Percentiles rank a stretch among this genome's conserved stretches.
Evolutionary conservation across 2,797 vertebrate genomes (phyloP).

Genomic region (Lycodopsis pacificus): DNA sequence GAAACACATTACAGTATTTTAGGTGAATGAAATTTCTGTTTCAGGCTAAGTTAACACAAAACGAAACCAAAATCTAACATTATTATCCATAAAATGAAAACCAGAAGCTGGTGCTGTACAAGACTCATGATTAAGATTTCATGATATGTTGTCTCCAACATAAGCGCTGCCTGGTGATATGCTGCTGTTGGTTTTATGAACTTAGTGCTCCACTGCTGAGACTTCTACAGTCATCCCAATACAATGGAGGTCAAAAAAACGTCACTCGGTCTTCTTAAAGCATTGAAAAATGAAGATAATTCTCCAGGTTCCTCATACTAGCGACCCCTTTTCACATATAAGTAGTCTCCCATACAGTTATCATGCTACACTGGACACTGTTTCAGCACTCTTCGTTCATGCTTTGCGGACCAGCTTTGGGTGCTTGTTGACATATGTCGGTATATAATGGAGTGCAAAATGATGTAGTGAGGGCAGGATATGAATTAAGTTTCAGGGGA

Average conservation of each 20-base stretch:
- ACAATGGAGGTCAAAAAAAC: background rate
- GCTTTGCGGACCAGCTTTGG: background rate
- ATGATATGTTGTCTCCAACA: background rate
- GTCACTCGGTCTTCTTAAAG: background rate
- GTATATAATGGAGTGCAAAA: constrained; percentile 15
- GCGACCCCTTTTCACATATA: background rate
- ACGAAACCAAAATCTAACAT: background rate
- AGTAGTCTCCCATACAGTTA: background rate
- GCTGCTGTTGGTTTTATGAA: background rate
- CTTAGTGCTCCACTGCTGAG: background rate
- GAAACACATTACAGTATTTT: background rate
- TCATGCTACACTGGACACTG: background rate
- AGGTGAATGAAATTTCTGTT: background rate
- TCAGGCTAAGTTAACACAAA: background rate
- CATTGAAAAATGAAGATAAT: background rate
- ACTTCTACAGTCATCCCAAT: background rate
- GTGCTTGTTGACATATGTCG: constrained; percentile 1
- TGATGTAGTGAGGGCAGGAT: constrained; percentile 15
- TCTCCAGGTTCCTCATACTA: background rate
- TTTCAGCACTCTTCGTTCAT: background rate
- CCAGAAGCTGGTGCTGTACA: background rate
- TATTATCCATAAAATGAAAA: background rate
- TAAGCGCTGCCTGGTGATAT: background rate
- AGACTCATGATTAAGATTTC: background rate
- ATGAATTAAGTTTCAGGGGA: background rate